Conservation (phyloP, 1,140 invertebrate genomes). For the Patella vulgata region DNA sequence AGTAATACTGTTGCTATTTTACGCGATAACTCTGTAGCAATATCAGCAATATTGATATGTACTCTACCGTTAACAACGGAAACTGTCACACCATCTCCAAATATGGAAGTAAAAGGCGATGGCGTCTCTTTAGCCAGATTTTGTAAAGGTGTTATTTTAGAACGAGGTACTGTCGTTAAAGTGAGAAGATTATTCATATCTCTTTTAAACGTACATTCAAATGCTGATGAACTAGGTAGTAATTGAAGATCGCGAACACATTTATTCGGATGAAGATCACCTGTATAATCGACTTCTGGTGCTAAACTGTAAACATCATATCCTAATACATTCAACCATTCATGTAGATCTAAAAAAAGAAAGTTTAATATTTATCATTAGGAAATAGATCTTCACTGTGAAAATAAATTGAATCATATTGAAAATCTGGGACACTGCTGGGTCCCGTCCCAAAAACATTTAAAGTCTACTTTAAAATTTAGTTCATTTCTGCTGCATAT, state of each 20-base stretch:
- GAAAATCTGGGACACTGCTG: background rate
- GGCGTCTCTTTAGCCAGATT: slow-evolving; percentile 37
- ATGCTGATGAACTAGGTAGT: slow-evolving; percentile 69
- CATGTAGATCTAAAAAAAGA: slow-evolving; percentile 78
- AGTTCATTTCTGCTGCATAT: too few species aligned
- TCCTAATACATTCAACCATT: slow-evolving; percentile 84
- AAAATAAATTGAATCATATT: background rate
- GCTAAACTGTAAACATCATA: slow-evolving; percentile 87
- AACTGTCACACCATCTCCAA: slow-evolving; percentile 90
- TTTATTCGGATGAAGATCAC: slow-evolving; percentile 72
- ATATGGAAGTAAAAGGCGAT: slow-evolving; percentile 72
- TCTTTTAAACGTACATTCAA: slow-evolving; percentile 64
- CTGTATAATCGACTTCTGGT: slow-evolving; percentile 79
- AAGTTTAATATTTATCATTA: slow-evolving; percentile 1
- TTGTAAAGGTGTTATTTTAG: slow-evolving; percentile 54
- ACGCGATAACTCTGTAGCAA: slow-evolving; percentile 78
- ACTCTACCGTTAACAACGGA: slow-evolving; percentile 82
- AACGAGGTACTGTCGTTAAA: slow-evolving; percentile 57
- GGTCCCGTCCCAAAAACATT: background rate
- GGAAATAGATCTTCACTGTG: background rate
- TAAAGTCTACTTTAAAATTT: too few species aligned
- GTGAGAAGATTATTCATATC: slow-evolving; percentile 61
- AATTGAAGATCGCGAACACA: slow-evolving; percentile 76
- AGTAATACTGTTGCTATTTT: slow-evolving; percentile 94
- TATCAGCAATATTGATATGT: slow-evolving; percentile 83